Percentiles rank a stretch among this genome's conserved stretches.
Evolutionary conservation across 2,888 invertebrate species (phyloP).

Genomic region (Limnephilus auricula): DNA sequence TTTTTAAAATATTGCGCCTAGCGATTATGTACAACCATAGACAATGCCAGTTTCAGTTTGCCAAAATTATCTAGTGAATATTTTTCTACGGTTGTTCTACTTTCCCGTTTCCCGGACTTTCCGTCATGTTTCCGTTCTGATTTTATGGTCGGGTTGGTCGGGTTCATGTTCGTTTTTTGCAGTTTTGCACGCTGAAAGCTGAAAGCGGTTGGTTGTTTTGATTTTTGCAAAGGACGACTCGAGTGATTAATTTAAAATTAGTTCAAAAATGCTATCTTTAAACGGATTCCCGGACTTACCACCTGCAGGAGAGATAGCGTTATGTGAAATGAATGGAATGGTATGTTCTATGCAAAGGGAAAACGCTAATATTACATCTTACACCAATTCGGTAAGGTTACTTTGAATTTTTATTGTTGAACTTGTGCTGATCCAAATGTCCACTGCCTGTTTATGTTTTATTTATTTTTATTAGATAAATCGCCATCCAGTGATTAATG

Average conservation of each 20-base stretch:
- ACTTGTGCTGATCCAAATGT: neutral
- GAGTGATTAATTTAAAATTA: neutral
- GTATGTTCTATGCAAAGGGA: slow-evolving; percentile 79
- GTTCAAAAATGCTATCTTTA: slow-evolving; percentile 74
- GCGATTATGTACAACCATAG: no score
- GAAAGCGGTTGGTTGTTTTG: neutral
- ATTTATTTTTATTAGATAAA: slow-evolving; percentile 76
- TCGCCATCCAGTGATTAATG: slow-evolving; percentile 83
- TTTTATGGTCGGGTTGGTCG: no score
- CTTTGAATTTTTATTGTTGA: neutral
- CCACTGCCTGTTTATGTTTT: slow-evolving; percentile 45
- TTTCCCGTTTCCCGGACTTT: no score
- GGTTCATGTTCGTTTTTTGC: no score
- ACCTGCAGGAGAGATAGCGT: slow-evolving; percentile 76
- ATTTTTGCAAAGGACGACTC: neutral
- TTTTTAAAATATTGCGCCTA: no score
- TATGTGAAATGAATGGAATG: slow-evolving; percentile 82
- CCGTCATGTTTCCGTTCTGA: no score
- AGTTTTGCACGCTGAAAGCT: no score
- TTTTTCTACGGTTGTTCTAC: no score
- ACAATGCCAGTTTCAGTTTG: no score
- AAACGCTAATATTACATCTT: slow-evolving; percentile 78
- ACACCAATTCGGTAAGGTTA: slow-evolving; percentile 77
- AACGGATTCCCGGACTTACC: slow-evolving; percentile 77
- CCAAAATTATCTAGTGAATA: no score